Percentiles rank a stretch among this genome's conserved stretches.
These are phyloP conservation scores for Bugulina stolonifera DNA, from an alignment of 2,888 invertebrate species.

Conservation along the genomic window DNA sequence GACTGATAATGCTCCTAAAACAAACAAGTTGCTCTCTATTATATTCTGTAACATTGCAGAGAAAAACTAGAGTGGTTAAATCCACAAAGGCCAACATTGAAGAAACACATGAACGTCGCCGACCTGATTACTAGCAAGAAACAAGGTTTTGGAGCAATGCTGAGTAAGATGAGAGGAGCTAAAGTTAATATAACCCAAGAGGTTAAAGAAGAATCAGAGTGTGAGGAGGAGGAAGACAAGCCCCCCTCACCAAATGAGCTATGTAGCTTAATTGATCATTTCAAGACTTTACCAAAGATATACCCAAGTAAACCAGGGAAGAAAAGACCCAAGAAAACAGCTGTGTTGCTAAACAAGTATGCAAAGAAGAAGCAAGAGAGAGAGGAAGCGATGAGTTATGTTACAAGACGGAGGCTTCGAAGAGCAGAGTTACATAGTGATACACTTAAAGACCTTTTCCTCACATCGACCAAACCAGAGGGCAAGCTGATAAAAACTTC, in stretches of 20 bases:
- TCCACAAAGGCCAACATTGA: not conserved
- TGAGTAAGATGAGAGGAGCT: not conserved
- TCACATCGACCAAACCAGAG: no score
- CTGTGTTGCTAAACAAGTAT: not conserved
- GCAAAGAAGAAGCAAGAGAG: not conserved
- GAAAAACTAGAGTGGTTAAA: constrained; percentile 1
- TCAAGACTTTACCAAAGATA: constrained; percentile 15
- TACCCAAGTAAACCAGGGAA: constrained; percentile 15
- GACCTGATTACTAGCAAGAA: not conserved
- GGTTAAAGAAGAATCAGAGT: not conserved
- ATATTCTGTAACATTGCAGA: no score
- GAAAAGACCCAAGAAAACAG: not conserved
- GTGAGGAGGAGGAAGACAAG: not conserved
- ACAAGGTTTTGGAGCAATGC: constrained; percentile 1
- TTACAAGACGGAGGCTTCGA: not conserved
- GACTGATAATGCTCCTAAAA: no score
- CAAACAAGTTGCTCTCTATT: no score
- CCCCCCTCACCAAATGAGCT: not conserved
- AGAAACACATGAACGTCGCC: not conserved
- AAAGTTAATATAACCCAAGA: not conserved
- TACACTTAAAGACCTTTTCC: constrained; percentile 13
- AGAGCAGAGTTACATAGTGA: constrained; percentile 9
- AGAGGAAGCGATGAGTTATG: constrained; percentile 14
- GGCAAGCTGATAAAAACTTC: no score
- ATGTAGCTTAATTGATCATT: constrained; percentile 2